These are phyloP conservation scores for Dendrophyllia cribrosa DNA, from an alignment of 64 coral and sea anemone genomes.

Conservation along the genomic window DNA sequence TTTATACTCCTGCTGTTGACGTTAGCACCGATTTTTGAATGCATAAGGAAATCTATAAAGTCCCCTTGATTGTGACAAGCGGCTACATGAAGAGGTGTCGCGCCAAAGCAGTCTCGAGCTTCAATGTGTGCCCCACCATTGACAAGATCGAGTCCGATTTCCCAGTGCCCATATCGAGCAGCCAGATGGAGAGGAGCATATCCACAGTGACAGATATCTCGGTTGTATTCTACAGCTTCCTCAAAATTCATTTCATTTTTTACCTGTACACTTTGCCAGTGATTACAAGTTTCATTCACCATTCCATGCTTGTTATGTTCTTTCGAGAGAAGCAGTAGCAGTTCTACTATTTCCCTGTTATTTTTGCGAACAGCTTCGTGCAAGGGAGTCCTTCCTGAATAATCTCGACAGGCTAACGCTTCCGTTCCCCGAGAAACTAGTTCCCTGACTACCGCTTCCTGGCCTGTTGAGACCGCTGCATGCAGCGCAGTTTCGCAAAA, in stretches of 20 bases:
- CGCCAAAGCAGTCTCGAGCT: background rate
- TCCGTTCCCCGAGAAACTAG: background rate
- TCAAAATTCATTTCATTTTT: too few relatives aligned
- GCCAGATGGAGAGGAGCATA: too few relatives aligned
- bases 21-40: background rate
- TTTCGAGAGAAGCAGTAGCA: too few relatives aligned
- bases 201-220: too few relatives aligned
- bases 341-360: too few relatives aligned
- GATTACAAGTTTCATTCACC: too few relatives aligned
- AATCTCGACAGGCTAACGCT: slow-evolving; percentile 1
- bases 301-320: too few relatives aligned
- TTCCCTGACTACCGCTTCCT: background rate
- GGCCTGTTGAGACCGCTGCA: background rate
- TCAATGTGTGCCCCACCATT: background rate
- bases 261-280: too few relatives aligned
- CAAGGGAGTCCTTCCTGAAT: slow-evolving; percentile 25
- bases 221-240: too few relatives aligned
- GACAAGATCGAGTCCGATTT: too few relatives aligned
- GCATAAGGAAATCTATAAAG: background rate
- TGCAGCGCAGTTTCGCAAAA: slow-evolving; percentile 11
- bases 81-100: slow-evolving; percentile 9
- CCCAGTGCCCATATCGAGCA: too few relatives aligned
- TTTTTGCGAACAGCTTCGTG: background rate
- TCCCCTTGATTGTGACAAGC: slow-evolving; percentile 16
- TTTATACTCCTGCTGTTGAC: slow-evolving; percentile 9